phyloP scores from a whole-genome alignment of 2,888 invertebrate genomes.

The Antitype chi region DNA sequence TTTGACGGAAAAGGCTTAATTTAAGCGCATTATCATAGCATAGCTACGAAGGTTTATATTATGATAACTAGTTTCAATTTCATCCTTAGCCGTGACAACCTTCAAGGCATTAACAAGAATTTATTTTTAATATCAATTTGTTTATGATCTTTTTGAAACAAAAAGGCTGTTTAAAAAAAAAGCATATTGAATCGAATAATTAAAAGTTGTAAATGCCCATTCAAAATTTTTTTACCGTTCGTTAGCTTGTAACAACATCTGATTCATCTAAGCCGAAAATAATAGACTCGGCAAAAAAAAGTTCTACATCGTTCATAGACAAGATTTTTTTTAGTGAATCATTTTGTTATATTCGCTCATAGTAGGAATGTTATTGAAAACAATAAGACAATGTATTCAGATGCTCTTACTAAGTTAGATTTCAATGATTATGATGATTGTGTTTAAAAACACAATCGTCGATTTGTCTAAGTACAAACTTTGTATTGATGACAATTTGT shows the following conservation, averaged over 20 bases:
- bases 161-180: too few species aligned
- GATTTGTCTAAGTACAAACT: slow-evolving; percentile 32
- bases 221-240: slow-evolving; percentile 15
- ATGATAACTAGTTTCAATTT: background rate
- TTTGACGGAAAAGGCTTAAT: slow-evolving; percentile 27
- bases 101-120: background rate
- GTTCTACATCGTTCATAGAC: slow-evolving; percentile 24
- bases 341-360: slow-evolving; percentile 14
- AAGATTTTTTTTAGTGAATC: slow-evolving; percentile 33
- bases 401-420: background rate
- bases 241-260: slow-evolving; percentile 23
- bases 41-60: background rate
- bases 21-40: slow-evolving; percentile 6
- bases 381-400: background rate
- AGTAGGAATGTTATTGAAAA: slow-evolving; percentile 2
- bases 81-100: background rate
- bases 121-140: slow-evolving; percentile 7
- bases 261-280: slow-evolving; percentile 59
- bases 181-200: slow-evolving; percentile 25
- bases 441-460: too few species aligned
- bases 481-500: background rate
- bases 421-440: background rate
- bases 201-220: slow-evolving; percentile 27
- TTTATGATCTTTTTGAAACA: background rate
- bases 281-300: slow-evolving; percentile 43